These are phyloP conservation scores for Drosophila orosa DNA, from an alignment of 1,140 invertebrate species.

Conservation along the genomic window DNA sequence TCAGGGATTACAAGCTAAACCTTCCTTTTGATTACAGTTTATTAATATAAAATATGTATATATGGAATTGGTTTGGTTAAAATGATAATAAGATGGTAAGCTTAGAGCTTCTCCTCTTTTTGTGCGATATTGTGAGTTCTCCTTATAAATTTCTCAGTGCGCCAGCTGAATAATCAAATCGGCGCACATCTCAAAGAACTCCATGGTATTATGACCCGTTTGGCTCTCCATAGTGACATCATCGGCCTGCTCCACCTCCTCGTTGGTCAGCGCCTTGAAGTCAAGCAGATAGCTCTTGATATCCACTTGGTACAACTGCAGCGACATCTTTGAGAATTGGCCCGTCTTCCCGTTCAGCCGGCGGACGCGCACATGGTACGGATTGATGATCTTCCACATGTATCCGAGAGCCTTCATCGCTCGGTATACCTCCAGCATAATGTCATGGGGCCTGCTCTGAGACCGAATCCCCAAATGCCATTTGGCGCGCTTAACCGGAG, in stretches of 20 bases:
- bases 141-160: slow-evolving; percentile 86
- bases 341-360: slow-evolving; percentile 92
- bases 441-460: slow-evolving; percentile 99
- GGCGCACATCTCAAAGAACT: slow-evolving; percentile 9
- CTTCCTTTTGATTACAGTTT: slow-evolving; percentile 17
- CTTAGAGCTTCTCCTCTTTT: background rate
- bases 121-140: slow-evolving; percentile 2
- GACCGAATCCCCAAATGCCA: slow-evolving; percentile 99
- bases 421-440: slow-evolving; percentile 99
- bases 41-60: slow-evolving; percentile 21
- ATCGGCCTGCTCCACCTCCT: slow-evolving; percentile 88
- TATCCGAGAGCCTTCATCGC: slow-evolving; percentile 99
- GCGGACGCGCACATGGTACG: slow-evolving; percentile 96
- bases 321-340: slow-evolving; percentile 97
- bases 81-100: background rate
- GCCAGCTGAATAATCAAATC: slow-evolving; percentile 85
- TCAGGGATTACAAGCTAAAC: slow-evolving; percentile 6
- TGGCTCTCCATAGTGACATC: slow-evolving; percentile 85
- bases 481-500: slow-evolving; percentile 96
- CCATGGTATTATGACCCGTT: slow-evolving; percentile 54
- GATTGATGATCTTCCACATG: slow-evolving; percentile 99
- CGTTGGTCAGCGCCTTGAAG: slow-evolving; percentile 96
- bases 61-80: slow-evolving; percentile 7
- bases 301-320: slow-evolving; percentile 99
- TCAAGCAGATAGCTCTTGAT: slow-evolving; percentile 98